Percentiles rank a stretch among this genome's conserved stretches.
These are phyloP conservation scores for Gnatocerus cornutus DNA, from an alignment of 2,888 invertebrate genomes.

Conservation along the genomic window DNA sequence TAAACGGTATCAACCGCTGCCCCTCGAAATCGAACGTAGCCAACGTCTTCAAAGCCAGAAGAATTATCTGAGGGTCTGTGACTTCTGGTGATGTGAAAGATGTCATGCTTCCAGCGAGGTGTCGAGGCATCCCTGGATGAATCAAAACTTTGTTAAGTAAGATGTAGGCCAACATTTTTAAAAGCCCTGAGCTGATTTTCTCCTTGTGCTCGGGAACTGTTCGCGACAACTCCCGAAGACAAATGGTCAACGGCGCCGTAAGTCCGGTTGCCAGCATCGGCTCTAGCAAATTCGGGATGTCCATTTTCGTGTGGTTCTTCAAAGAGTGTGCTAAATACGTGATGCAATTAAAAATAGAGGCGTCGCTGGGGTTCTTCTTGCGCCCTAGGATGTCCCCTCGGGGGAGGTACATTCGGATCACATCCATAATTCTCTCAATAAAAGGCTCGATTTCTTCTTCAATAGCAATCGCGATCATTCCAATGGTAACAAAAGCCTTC, in stretches of 20 bases:
- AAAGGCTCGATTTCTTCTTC: conserved; percentile 86
- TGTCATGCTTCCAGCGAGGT: conserved; percentile 72
- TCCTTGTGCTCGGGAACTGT: conserved; percentile 89
- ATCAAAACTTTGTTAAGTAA: conserved; percentile 90
- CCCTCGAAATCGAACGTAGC: conserved; percentile 92
- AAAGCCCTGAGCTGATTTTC: conserved; percentile 93
- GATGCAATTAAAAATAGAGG: conserved; percentile 94
- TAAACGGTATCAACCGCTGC: conserved; percentile 92
- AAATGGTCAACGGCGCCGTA: conserved; percentile 91
- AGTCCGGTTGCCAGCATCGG: conserved; percentile 95
- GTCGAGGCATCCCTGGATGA: conserved; percentile 86
- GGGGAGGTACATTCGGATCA: conserved; percentile 74
- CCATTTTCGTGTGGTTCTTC: conserved; percentile 82
- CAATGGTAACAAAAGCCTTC: conserved; percentile 91
- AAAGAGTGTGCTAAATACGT: conserved; percentile 91
- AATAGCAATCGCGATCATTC: conserved; percentile 91
- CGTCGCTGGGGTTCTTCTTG: conserved; percentile 80
- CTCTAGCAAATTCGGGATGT: conserved; percentile 89
- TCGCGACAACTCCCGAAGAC: conserved; percentile 90
- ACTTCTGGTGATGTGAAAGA: conserved; percentile 74
- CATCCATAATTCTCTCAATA: conserved; percentile 89
- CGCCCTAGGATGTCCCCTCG: conserved; percentile 37
- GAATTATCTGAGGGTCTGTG: conserved; percentile 86
- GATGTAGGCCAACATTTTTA: conserved; percentile 92
- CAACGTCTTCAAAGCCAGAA: conserved; percentile 92